Evolutionary conservation across 2,113 vertebrate genomes (phyloP).

Genomic region (Empidonax alnorum): DNA sequence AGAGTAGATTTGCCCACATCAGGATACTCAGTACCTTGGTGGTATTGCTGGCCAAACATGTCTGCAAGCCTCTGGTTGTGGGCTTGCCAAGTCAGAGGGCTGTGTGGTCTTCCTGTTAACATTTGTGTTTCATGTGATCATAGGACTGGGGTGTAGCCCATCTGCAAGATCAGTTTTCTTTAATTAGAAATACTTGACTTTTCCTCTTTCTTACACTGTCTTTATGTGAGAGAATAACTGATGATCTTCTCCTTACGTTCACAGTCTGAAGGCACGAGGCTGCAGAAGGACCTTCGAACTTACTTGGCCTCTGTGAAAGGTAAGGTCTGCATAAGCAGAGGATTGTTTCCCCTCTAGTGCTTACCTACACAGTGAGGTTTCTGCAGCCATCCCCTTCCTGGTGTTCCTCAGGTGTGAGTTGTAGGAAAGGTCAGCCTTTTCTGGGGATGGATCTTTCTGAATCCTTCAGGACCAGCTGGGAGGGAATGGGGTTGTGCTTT

Average conservation of each 20-base stretch:
- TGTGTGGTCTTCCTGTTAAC: not conserved
- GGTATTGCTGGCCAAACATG: not conserved
- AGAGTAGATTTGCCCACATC: not conserved
- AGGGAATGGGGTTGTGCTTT: not conserved
- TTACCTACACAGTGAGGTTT: rapidly evolving
- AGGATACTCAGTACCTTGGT: not conserved
- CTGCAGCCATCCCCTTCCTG: not conserved
- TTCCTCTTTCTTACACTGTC: not conserved
- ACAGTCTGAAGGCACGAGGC: conserved; percentile 89
- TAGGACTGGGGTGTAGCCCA: not conserved
- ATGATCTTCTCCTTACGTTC: not conserved
- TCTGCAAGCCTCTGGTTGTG: not conserved
- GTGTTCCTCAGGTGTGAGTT: not conserved
- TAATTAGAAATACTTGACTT: not conserved
- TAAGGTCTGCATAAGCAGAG: conserved; percentile 37
- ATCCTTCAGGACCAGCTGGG: not conserved
- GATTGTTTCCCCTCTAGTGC: not conserved
- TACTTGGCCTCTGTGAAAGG: conserved; percentile 94
- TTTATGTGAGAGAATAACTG: not conserved
- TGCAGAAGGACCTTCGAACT: conserved; percentile 94
- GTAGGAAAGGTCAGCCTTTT: not conserved
- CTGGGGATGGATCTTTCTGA: not conserved
- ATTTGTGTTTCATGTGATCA: not conserved
- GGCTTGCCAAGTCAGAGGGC: not conserved
- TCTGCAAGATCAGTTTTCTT: not conserved